Conservation (phyloP, 2,113 vertebrate genomes). For the Struthio camelus region DNA sequence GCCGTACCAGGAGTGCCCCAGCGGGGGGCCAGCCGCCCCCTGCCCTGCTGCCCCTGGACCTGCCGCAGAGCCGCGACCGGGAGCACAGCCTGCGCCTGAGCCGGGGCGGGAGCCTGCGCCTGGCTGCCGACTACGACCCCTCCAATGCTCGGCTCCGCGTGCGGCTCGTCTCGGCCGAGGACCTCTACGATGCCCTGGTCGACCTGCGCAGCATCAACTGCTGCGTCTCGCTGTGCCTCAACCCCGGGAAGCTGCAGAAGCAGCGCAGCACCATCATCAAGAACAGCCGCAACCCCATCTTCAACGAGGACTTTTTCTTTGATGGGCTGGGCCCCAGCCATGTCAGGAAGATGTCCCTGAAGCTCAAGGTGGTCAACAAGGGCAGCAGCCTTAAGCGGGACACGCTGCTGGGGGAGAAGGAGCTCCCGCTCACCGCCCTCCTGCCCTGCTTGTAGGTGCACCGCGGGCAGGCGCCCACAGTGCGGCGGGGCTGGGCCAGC, state of each 20-base stretch:
- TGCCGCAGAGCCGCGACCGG: conserved; percentile 66
- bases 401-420: conserved; percentile 91
- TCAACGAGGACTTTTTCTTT: conserved; percentile 99
- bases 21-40: neutral
- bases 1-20: conserved; percentile 79
- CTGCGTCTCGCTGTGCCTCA: conserved; percentile 92
- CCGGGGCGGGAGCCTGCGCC: conserved; percentile 84
- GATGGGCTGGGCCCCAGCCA: conserved; percentile 86
- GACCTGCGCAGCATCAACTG: conserved; percentile 94
- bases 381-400: conserved; percentile 96
- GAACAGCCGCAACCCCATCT: conserved; percentile 93
- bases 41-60: conserved; percentile 46
- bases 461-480: too few species aligned
- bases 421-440: conserved; percentile 85
- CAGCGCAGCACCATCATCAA: conserved; percentile 97
- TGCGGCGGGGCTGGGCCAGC: neutral
- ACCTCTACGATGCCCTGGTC: conserved; percentile 86
- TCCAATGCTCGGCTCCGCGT: conserved; percentile 87
- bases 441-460: conserved; percentile 76
- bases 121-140: conserved; percentile 87
- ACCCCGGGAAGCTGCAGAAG: conserved; percentile 95
- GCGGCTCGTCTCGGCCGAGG: conserved; percentile 86
- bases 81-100: conserved; percentile 87
- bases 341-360: conserved; percentile 88
- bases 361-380: conserved; percentile 97